Percentiles rank a stretch among this genome's conserved stretches.
phyloP scores from a whole-genome alignment of 2,888 invertebrate genomes.

The Cephus pygmeus region DNA sequence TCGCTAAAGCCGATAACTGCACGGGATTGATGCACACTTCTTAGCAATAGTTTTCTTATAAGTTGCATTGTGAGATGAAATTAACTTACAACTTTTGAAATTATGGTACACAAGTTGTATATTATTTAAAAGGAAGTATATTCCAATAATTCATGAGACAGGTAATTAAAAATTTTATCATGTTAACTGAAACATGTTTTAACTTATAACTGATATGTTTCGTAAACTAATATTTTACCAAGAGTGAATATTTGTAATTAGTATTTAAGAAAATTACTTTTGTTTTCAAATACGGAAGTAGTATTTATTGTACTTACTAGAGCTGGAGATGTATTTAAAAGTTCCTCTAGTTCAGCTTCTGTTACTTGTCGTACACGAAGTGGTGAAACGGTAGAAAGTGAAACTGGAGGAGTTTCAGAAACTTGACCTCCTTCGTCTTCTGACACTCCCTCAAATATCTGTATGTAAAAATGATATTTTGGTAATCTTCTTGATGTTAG shows the following conservation, averaged over 20 bases:
- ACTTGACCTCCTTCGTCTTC: slow-evolving; percentile 37
- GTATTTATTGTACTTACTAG: slow-evolving; percentile 41
- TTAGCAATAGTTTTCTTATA: not conserved
- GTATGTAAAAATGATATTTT: not conserved
- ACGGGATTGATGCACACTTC: not conserved
- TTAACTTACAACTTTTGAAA: not conserved
- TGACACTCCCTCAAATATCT: slow-evolving; percentile 45
- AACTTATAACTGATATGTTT: not conserved
- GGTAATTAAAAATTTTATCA: not conserved
- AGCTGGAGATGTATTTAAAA: slow-evolving; percentile 55
- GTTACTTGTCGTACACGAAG: slow-evolving; percentile 40
- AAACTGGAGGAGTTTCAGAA: slow-evolving; percentile 33
- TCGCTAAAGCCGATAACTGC: not conserved
- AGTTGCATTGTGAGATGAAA: not conserved
- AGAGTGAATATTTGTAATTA: no score
- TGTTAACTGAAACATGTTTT: not conserved
- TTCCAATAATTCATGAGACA: not conserved
- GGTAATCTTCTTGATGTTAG: not conserved
- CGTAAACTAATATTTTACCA: no score
- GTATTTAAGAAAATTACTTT: not conserved
- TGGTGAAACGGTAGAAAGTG: slow-evolving; percentile 29
- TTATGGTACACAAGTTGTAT: not conserved
- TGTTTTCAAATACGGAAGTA: not conserved
- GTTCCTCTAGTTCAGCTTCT: slow-evolving; percentile 54
- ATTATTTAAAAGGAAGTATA: not conserved